These are phyloP conservation scores for Pinna nobilis DNA, from an alignment of 1,140 invertebrate genomes.

Conservation along the genomic window DNA sequence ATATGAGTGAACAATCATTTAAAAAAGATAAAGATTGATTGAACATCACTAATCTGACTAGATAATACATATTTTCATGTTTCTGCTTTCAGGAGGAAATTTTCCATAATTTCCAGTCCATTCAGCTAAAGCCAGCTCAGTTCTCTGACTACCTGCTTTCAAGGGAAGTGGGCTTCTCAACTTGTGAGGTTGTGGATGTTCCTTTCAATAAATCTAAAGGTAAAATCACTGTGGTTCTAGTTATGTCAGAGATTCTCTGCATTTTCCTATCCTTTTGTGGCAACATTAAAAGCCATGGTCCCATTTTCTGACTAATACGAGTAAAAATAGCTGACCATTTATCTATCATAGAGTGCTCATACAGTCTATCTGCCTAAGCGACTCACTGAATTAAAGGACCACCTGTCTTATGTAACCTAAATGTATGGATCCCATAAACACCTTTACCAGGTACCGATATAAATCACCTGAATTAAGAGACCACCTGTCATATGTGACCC, in stretches of 20 bases:
- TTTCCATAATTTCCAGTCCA: constrained; percentile 88
- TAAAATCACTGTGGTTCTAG: constrained; percentile 33
- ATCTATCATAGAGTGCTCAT: background rate
- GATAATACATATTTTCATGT: background rate
- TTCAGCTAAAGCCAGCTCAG: constrained; percentile 90
- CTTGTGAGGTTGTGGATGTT: constrained; percentile 88
- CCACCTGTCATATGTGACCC: no score
- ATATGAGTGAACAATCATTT: no score
- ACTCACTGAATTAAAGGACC: background rate
- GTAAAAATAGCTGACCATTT: background rate
- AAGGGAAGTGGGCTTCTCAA: constrained; percentile 92
- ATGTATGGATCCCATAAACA: no score
- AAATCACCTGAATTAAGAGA: no score
- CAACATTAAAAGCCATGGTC: no score
- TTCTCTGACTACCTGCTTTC: constrained; percentile 93
- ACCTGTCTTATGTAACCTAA: constrained; percentile 1
- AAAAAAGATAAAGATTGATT: no score
- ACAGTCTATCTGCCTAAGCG: background rate
- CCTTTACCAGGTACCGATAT: no score
- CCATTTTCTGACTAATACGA: background rate
- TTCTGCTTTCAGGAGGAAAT: constrained; percentile 85
- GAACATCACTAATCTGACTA: no score
- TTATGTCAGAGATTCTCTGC: no score
- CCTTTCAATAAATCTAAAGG: constrained; percentile 89
- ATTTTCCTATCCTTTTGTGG: background rate